Conservation (phyloP, 2,888 invertebrate genomes). For the Bellardia pandia region DNA sequence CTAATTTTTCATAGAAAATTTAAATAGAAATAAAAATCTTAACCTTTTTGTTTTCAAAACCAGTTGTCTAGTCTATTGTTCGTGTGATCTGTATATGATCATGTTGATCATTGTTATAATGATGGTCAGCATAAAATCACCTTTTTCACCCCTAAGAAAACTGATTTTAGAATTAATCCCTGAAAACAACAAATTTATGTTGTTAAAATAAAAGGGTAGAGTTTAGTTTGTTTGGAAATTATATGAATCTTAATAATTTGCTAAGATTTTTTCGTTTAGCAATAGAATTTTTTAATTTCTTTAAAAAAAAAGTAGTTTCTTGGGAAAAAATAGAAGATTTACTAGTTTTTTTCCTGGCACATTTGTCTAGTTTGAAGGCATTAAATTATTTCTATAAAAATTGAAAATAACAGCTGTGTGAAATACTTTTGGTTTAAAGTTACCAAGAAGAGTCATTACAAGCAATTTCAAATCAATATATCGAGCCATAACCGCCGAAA, state of each 20-base stretch:
- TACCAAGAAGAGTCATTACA: no score
- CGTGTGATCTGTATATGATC: conserved; percentile 38
- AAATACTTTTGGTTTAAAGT: no score
- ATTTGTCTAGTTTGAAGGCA: background rate
- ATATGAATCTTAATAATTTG: conserved; percentile 13
- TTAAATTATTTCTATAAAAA: background rate
- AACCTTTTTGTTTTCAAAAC: conserved; percentile 66
- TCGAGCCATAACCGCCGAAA: no score
- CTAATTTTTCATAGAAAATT: conserved; percentile 57
- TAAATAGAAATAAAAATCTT: conserved; percentile 26
- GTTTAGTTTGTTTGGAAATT: background rate
- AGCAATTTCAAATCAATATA: no score
- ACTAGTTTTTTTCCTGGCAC: conserved; percentile 57
- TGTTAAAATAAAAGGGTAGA: conserved; percentile 7
- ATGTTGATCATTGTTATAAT: conserved; percentile 18
- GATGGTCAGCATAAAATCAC: conserved; percentile 57
- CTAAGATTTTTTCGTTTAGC: background rate
- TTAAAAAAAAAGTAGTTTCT: conserved; percentile 59
- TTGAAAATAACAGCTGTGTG: background rate
- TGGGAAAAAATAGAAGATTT: conserved; percentile 71
- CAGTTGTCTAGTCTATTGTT: conserved; percentile 53
- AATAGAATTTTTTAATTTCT: background rate
- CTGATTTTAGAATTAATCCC: conserved; percentile 11
- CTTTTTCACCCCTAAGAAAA: conserved; percentile 61
- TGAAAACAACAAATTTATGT: background rate